Evolutionary conservation across 2,888 invertebrate species (phyloP), one percentile per base, ranked within the genome.

Genomic region (Pinctada fucata): DNA sequence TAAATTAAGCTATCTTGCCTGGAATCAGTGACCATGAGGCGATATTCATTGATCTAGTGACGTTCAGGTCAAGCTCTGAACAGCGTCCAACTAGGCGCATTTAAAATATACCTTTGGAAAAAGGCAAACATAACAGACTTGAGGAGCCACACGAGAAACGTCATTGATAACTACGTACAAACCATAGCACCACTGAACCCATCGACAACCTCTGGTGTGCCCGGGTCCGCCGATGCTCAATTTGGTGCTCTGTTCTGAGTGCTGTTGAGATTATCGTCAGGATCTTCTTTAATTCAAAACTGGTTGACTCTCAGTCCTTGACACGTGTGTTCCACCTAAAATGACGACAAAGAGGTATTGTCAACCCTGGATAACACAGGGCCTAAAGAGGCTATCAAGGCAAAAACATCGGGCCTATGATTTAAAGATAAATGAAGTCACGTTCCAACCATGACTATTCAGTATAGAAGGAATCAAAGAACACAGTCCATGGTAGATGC

Each of bases 61-160:
- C 13, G 0, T 69, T 13, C 69, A 69, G 49, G 48, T 48, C 8
- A 3, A 68, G 13, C 13, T 3, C 4, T n/a, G n/a, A n/a, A n/a
- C 0, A 48, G 49, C 16, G 10, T 5, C 8, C 31, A 69, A n/a
- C 10, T n/a, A n/a, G n/a, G n/a, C n/a, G n/a, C n/a, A n/a, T n/a
- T n/a, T n/a, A n/a, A n/a, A 58, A n/a, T 69, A 47, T 47, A 69
- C 69, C 47, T 69, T 16, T 69, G 69, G 69, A 69, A 48, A 6
- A 69, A 45, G 13, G 69, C 47, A 69, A 47, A 47, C 69, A n/a
- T 69, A 10, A 8, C 45, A 3, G 69, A 6, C 8, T 10, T 48
- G 3, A 69, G 69, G 48, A 13, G 49, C 49, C n/a, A 2, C 13
- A 69, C 49, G 2, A 8, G n/a, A 13, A 6, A 31, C 47, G 47